Percentiles rank a stretch among this genome's conserved stretches.
Conservation (phyloP, 2,797 vertebrate species). For the Carapus acus region DNA sequence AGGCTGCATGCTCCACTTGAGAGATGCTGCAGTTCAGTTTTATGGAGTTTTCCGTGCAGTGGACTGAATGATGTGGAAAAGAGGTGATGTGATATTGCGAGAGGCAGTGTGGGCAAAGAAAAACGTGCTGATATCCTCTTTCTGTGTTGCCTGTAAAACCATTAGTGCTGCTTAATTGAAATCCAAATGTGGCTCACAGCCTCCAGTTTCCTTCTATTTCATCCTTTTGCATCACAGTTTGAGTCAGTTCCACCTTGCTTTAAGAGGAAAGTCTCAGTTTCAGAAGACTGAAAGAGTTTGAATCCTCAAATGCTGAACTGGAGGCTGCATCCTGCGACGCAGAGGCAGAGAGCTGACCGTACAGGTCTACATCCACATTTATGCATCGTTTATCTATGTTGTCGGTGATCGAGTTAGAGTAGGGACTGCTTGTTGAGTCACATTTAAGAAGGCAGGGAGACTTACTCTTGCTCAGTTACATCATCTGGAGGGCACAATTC, state of each 20-base stretch:
- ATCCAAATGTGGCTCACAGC: slow-evolving; percentile 20
- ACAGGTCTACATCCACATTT: neutral
- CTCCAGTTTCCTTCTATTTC: slow-evolving; percentile 21
- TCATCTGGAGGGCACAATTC: too few relatives aligned
- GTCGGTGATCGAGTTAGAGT: too few relatives aligned
- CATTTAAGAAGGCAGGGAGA: too few relatives aligned
- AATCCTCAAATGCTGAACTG: neutral
- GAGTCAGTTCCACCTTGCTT: slow-evolving; percentile 16
- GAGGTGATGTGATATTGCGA: slow-evolving; percentile 7
- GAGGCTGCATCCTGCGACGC: neutral
- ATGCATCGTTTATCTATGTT: too few relatives aligned
- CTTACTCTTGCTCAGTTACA: too few relatives aligned
- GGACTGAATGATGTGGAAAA: slow-evolving; percentile 37
- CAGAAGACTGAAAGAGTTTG: slow-evolving; percentile 15
- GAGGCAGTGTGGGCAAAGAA: slow-evolving; percentile 18
- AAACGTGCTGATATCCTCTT: slow-evolving; percentile 4
- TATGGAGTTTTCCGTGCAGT: slow-evolving; percentile 44
- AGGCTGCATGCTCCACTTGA: neutral
- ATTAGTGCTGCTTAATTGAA: slow-evolving; percentile 45
- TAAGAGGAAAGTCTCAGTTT: slow-evolving; percentile 29
- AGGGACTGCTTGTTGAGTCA: too few relatives aligned
- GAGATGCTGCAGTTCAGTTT: slow-evolving; percentile 38
- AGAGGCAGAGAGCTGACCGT: neutral
- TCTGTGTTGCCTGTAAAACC: slow-evolving; percentile 19
- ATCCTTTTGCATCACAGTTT: slow-evolving; percentile 20